A percentile compares a stretch with the other conserved stretches of the same genome.
These are phyloP conservation scores for Drosophila kurseongensis DNA, from an alignment of 1,140 invertebrate genomes.

Conservation along the genomic window DNA sequence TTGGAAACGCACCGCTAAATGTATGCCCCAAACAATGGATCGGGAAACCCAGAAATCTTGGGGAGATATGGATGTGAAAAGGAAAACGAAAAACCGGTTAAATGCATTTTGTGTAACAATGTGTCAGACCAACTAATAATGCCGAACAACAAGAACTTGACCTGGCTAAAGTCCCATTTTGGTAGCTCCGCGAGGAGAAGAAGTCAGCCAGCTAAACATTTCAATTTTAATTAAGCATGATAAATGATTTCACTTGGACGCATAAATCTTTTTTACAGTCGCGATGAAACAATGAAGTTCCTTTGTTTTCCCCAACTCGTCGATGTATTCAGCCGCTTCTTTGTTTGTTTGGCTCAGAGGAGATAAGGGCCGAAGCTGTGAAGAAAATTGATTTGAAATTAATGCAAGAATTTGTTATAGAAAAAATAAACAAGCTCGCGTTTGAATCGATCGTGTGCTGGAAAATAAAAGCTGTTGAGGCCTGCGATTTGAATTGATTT, in stretches of 20 bases:
- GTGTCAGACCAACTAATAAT: conserved; percentile 72
- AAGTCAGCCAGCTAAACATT: conserved; percentile 79
- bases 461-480: conserved; percentile 69
- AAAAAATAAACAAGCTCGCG: conserved; percentile 80
- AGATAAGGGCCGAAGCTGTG: conserved; percentile 70
- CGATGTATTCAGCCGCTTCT: conserved; percentile 40
- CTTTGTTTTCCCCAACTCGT: conserved; percentile 67
- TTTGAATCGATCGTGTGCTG: conserved; percentile 69
- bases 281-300: conserved; percentile 82
- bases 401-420: conserved; percentile 84
- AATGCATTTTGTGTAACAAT: conserved; percentile 82
- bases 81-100: conserved; percentile 63
- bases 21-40: conserved; percentile 38
- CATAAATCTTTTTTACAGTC: conserved; percentile 83
- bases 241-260: conserved; percentile 84
- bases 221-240: conserved; percentile 85
- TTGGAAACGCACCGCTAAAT: conserved; percentile 78
- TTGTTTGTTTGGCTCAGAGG: conserved; percentile 31
- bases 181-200: conserved; percentile 42
- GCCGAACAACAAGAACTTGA: conserved; percentile 51
- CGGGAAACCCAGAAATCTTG: conserved; percentile 3
- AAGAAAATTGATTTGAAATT: conserved; percentile 85
- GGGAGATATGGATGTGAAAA: conserved; percentile 1
- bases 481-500: conserved; percentile 78
- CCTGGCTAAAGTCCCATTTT: conserved; percentile 48